phyloP scores from a whole-genome alignment of 2,888 invertebrate species.

The Galerucella calmariensis region DNA sequence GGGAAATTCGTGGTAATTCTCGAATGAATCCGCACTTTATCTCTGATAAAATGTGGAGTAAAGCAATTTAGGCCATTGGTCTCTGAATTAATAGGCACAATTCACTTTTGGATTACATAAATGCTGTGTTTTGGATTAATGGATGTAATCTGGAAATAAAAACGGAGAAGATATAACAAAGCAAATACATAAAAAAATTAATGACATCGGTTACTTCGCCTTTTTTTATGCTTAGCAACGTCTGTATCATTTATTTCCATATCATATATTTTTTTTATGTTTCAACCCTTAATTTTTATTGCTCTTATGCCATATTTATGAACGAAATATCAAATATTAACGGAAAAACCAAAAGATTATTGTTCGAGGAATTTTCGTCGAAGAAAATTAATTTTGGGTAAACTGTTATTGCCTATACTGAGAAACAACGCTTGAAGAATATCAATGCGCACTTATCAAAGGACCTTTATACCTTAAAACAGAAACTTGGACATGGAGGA shows the following conservation, averaged over 20 bases:
- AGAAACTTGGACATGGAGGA: too few relatives aligned
- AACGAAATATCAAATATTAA: neutral
- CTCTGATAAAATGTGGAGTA: conserved; percentile 25
- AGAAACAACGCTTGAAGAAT: too few relatives aligned
- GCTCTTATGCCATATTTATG: neutral
- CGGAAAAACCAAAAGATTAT: neutral
- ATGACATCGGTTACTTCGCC: neutral
- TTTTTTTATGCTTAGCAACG: neutral
- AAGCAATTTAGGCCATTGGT: conserved; percentile 14
- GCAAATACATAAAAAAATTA: conserved; percentile 1
- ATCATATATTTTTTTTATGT: neutral
- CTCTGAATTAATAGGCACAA: conserved; percentile 4
- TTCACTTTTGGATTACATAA: neutral
- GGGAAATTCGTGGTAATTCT: conserved; percentile 14
- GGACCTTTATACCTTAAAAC: too few relatives aligned
- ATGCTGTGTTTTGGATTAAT: neutral
- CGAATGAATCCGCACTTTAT: conserved; percentile 29
- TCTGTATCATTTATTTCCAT: neutral
- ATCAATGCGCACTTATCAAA: too few relatives aligned
- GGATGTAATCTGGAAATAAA: conserved; percentile 6
- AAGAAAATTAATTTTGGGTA: too few relatives aligned
- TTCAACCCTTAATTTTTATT: neutral
- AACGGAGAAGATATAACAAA: conserved; percentile 7
- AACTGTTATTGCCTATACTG: too few relatives aligned
- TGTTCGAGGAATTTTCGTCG: too few relatives aligned